Conservation (phyloP, 2,888 invertebrate genomes). For the Trachelus stipa region DNA sequence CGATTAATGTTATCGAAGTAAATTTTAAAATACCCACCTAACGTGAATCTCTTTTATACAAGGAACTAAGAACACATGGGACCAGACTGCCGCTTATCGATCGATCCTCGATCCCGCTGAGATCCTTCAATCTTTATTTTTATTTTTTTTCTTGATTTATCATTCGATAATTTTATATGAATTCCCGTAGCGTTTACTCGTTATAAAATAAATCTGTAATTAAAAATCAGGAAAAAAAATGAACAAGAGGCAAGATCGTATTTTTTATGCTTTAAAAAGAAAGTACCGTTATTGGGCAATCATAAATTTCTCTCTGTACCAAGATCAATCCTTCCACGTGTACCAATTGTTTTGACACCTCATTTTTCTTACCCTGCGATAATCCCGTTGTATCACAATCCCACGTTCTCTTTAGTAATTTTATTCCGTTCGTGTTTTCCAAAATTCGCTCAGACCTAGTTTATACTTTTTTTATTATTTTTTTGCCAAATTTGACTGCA, state of each 20-base stretch:
- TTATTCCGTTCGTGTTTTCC: neutral
- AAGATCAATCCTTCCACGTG: neutral
- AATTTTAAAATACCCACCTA: neutral
- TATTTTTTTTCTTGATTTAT: neutral
- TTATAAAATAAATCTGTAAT: conserved; percentile 10
- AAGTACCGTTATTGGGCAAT: neutral
- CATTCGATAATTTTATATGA: conserved; percentile 15
- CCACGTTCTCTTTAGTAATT: neutral
- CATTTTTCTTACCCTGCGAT: neutral
- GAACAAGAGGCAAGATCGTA: neutral
- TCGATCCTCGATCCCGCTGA: conserved; percentile 16
- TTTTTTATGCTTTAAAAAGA: neutral
- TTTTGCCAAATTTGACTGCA: too few species aligned
- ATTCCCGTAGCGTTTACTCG: conserved; percentile 19
- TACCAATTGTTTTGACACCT: neutral
- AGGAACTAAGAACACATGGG: neutral
- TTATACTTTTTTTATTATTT: neutral
- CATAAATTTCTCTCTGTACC: neutral
- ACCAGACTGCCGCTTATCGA: neutral
- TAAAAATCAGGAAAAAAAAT: neutral
- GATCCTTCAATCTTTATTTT: conserved; percentile 24
- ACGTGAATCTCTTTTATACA: neutral
- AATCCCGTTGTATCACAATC: neutral
- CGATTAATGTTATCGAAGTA: neutral
- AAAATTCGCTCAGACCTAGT: neutral